Conservation (phyloP, 2,797 vertebrate species). For the Gouania willdenowi region DNA sequence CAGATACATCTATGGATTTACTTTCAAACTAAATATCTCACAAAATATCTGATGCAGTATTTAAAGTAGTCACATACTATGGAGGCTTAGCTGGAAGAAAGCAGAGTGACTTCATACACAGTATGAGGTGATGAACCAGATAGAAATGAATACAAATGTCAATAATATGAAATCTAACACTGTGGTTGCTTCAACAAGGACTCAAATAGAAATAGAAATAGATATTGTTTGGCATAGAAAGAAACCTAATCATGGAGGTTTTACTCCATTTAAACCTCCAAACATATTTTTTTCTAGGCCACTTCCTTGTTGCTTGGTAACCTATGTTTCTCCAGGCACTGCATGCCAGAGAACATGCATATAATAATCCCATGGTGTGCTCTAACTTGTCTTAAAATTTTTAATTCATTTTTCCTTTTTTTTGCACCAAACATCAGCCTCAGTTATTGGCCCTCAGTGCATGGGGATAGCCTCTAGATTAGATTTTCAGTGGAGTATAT, state of each 20-base stretch:
- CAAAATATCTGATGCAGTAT: too few species aligned
- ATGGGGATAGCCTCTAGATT: too few species aligned
- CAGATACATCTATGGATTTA: too few species aligned
- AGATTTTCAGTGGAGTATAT: too few species aligned
- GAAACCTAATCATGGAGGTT: slow-evolving; percentile 23
- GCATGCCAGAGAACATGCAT: slow-evolving; percentile 21
- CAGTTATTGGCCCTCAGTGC: too few species aligned
- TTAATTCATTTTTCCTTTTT: background rate
- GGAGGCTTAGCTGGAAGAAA: too few species aligned
- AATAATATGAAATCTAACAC: slow-evolving; percentile 25
- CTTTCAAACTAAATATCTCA: too few species aligned
- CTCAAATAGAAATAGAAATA: slow-evolving; percentile 10
- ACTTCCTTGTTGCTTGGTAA: slow-evolving; percentile 76
- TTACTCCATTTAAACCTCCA: slow-evolving; percentile 22
- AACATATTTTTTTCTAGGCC: slow-evolving; percentile 73
- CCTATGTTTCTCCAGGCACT: slow-evolving; percentile 61
- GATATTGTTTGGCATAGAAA: slow-evolving; percentile 10
- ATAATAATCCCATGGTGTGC: slow-evolving; percentile 39
- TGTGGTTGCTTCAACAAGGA: slow-evolving; percentile 4
- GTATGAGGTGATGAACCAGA: slow-evolving; percentile 2
- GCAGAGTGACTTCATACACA: background rate
- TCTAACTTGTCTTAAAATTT: slow-evolving; percentile 41
- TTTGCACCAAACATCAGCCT: slow-evolving; percentile 20
- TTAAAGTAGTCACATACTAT: too few species aligned
- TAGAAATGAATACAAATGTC: slow-evolving; percentile 11